Evolutionary conservation across 2,113 vertebrate genomes (phyloP), one percentile per base, ranked within the genome.

Genomic region (Vidua macroura): DNA sequence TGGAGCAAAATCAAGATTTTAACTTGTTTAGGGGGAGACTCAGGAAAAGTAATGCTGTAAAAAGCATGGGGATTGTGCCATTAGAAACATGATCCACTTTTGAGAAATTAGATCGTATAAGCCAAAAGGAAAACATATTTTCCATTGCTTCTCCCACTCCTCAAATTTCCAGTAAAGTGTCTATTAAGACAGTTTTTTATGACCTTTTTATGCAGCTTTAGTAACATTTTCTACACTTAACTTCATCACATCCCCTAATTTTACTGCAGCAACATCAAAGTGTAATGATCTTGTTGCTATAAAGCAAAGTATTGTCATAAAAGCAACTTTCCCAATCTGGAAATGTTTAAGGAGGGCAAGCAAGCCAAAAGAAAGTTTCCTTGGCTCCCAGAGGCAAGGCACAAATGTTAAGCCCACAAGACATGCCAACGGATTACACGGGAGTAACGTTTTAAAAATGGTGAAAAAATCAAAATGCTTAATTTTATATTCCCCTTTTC

Each of bases 221-320:
- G 79, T 93, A 95, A 52, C 62, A 85, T 93, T 94, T 96, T 86
- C 82, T 63, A 74, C 63, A 85, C 81, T 95, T 91, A 87, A 76
- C 79, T 94, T 91, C 82, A 83, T 93, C 90, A 93, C 18, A 79
- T 59, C 16, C 35, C 79, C 59, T 92, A 88, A 91, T 95, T 95
- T 96, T 88, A 94, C 46, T 94, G 90, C 75, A 90, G 75, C 20
- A 86, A 55, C 88, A 91, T 96, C 75, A 90, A 92, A 89, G 69
- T 23, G 78, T 95, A 95, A 95, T 53, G 66, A 79, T 87, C 75
- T 66, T 85, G 17, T 70, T 62, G 79, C 87, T 75, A 93, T 91
- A 94, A 95, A 94, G 68, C 39, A 39, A 91, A 95, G 67, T 58
- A 83, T 70, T 67, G 59, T 73, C 82, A 94, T 83, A 93, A 94